These are phyloP conservation scores for Clistopyga incitator DNA, from an alignment of 2,888 invertebrate genomes.

Conservation along the genomic window DNA sequence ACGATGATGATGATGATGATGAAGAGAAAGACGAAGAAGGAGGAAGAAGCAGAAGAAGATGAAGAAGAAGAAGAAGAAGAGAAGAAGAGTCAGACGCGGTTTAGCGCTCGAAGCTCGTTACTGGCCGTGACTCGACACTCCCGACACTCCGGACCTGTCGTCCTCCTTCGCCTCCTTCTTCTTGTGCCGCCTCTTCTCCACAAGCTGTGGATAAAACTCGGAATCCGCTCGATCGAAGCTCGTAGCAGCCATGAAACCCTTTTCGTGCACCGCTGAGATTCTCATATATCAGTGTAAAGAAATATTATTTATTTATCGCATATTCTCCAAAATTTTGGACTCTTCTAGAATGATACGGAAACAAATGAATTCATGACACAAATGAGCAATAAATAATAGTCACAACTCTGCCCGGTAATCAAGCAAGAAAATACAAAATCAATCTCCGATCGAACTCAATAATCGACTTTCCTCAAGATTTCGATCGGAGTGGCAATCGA, in stretches of 20 bases:
- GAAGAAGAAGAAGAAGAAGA: conserved; percentile 18
- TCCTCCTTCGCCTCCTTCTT: conserved; percentile 58
- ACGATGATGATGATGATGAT: background rate
- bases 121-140: conserved; percentile 82
- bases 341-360: too few species aligned
- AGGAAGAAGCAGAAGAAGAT: conserved; percentile 17
- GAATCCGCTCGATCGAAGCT: conserved; percentile 6
- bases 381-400: too few species aligned
- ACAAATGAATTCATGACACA: too few species aligned
- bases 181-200: conserved; percentile 50
- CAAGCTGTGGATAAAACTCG: conserved; percentile 24
- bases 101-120: conserved; percentile 80
- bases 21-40: conserved; percentile 14
- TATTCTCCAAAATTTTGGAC: too few species aligned
- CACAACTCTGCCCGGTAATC: too few species aligned
- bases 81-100: conserved; percentile 35
- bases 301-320: too few species aligned
- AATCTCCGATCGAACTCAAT: background rate
- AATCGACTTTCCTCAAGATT: background rate
- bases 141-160: conserved; percentile 68
- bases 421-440: background rate
- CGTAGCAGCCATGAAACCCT: conserved; percentile 30
- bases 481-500: background rate
- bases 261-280: background rate
- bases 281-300: too few species aligned